A percentile compares a stretch with the other conserved stretches of the same genome.
Evolutionary conservation across 2,113 vertebrate genomes (phyloP).

Genomic region (Lagopus muta): DNA sequence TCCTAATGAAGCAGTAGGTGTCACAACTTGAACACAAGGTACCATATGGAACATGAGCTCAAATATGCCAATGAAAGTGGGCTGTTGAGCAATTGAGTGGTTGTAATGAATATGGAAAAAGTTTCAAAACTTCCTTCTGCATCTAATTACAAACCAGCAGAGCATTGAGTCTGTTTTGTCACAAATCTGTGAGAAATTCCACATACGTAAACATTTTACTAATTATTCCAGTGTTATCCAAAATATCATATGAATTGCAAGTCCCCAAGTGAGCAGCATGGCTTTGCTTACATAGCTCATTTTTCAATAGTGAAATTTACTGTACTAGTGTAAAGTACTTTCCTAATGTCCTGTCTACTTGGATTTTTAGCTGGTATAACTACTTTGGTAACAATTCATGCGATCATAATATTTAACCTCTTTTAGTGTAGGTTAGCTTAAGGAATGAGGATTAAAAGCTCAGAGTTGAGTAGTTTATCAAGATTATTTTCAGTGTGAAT

Average conservation of each 20-base stretch:
- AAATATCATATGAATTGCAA: not conserved
- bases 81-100: not conserved
- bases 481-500: not conserved
- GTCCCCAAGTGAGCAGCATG: not conserved
- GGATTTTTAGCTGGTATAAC: not conserved
- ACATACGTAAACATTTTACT: not conserved
- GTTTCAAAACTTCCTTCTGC: slow-evolving; percentile 5
- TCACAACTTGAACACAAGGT: not conserved
- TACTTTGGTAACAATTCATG: not conserved
- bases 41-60: not conserved
- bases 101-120: not conserved
- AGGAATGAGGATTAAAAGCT: not conserved
- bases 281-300: not conserved
- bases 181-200: not conserved
- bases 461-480: not conserved
- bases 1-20: not conserved
- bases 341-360: not conserved
- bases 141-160: not conserved
- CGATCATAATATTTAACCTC: not conserved
- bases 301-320: not conserved
- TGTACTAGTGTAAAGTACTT: not conserved
- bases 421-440: not conserved
- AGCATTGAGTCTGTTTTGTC: not conserved
- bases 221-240: not conserved
- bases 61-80: not conserved